Evolutionary conservation across 2,797 vertebrate genomes (phyloP).

Genomic region (Emys orbicularis): DNA sequence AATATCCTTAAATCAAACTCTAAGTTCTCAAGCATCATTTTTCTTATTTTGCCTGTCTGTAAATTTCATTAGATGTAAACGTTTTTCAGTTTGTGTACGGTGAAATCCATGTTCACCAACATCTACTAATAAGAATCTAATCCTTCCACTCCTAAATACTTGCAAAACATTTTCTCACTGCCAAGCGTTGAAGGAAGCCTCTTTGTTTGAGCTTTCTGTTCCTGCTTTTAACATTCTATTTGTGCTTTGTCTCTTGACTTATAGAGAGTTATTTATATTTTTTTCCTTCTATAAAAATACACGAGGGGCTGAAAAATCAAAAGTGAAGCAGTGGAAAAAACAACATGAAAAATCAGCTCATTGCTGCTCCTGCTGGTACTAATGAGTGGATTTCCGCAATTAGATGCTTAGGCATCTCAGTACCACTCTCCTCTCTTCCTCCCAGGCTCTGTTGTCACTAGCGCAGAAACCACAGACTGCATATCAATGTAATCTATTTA

Average conservation of each 20-base stretch:
- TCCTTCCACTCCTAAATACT: not conserved
- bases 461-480: not conserved
- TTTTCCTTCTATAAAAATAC: not conserved
- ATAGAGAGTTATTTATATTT: not conserved
- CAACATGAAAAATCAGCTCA: not conserved
- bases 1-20: not conserved
- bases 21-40: not conserved
- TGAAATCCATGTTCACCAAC: not conserved
- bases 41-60: not conserved
- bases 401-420: constrained; percentile 12
- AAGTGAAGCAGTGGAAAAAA: not conserved
- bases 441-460: not conserved
- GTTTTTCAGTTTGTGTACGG: not conserved
- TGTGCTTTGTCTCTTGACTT: fast-evolving
- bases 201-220: not conserved
- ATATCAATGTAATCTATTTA: not conserved
- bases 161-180: not conserved
- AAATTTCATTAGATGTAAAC: not conserved
- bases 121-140: not conserved
- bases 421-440: not conserved
- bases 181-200: not conserved
- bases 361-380: constrained; percentile 10
- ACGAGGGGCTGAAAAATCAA: not conserved
- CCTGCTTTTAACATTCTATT: not conserved
- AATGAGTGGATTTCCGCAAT: not conserved